phyloP scores from a whole-genome alignment of 2,797 vertebrate genomes.

The Sebastes wilsoni region DNA sequence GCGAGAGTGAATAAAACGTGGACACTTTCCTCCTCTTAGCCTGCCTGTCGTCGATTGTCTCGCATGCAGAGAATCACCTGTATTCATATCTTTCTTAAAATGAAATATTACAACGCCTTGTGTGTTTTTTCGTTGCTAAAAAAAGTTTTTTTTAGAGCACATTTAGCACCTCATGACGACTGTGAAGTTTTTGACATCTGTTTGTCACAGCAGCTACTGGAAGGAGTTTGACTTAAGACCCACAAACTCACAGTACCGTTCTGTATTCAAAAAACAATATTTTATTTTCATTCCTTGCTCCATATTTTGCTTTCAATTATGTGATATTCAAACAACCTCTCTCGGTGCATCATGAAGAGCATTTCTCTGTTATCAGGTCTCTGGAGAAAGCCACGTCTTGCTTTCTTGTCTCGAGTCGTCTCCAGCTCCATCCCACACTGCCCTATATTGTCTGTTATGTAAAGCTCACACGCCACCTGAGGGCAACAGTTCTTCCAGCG shows the following conservation, averaged over 20 bases:
- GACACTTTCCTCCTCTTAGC: conserved; percentile 39
- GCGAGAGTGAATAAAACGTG: conserved; percentile 67
- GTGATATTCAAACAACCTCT: conserved; percentile 25
- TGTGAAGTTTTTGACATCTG: neutral
- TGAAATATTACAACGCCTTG: neutral
- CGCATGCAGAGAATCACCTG: conserved; percentile 8
- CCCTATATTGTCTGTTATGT: conserved; percentile 61
- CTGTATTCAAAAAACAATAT: neutral
- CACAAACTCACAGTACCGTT: neutral
- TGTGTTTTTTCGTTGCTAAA: neutral
- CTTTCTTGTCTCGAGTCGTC: conserved; percentile 53
- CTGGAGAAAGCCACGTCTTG: conserved; percentile 49
- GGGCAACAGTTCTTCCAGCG: conserved; percentile 53
- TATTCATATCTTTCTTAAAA: conserved; percentile 17
- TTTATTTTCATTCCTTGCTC: neutral
- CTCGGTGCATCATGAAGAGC: conserved; percentile 16
- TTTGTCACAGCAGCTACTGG: conserved; percentile 5
- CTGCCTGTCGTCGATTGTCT: conserved; percentile 39
- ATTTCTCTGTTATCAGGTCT: conserved; percentile 53
- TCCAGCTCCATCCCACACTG: conserved; percentile 64
- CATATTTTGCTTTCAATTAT: conserved; percentile 43
- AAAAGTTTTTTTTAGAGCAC: conserved; percentile 9
- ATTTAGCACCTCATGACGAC: neutral
- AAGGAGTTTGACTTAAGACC: conserved; percentile 3
- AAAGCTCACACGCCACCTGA: conserved; percentile 60